Base-by-base conservation (phyloP, 2,113 vertebrate species). In the Oxyruncus cristatus region DNA sequence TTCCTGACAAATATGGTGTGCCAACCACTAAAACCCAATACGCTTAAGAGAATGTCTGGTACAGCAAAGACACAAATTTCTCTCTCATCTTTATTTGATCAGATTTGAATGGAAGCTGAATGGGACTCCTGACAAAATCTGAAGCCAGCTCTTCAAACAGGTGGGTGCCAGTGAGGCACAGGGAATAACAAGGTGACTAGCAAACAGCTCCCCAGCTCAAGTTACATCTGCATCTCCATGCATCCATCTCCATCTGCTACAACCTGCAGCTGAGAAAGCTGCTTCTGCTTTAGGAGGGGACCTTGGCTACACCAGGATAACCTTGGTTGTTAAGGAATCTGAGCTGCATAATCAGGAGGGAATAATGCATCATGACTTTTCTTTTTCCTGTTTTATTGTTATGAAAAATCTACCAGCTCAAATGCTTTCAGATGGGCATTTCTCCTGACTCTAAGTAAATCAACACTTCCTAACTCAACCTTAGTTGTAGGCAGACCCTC, bases 11-110 rank as follows among this genome's bases (percentile, higher is more conserved):
- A 74, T 28, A 56, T 0, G 0, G 27, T 41, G 35, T 61, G 49
- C 12, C 49, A 81, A 68, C 22, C 59, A 71, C 66, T 37, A 39
- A 89, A 94, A 83, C 24, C 28, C 83, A 96, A 74, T 14, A 71
- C 0, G 0, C 62, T 7, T 30, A 74, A 59, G 24, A 92, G 11
- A 93, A n/a, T 7, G 24, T 39, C 44, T 72, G 12, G 10, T 82
- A 66, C 8, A 79, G n/a, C 74, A 73, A 75, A 89, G 15, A 59
- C 14, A 68, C 6, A 62, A 42, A 73, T 70, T 93, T 73, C 22
- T 50, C n/a, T 81, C 44, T 85, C 61, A 47, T 78, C 47, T 87
- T 91, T 89, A 79, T 85, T 93, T 81, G 12, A 85, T 58, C 78
- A 85, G 74, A 90, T 53, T 53, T 73, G 58, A 82, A 79, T 10